Percentiles rank a stretch among this genome's conserved stretches.
These are phyloP conservation scores for Deilephila elpenor DNA, from an alignment of 2,888 invertebrate genomes.

Conservation along the genomic window DNA sequence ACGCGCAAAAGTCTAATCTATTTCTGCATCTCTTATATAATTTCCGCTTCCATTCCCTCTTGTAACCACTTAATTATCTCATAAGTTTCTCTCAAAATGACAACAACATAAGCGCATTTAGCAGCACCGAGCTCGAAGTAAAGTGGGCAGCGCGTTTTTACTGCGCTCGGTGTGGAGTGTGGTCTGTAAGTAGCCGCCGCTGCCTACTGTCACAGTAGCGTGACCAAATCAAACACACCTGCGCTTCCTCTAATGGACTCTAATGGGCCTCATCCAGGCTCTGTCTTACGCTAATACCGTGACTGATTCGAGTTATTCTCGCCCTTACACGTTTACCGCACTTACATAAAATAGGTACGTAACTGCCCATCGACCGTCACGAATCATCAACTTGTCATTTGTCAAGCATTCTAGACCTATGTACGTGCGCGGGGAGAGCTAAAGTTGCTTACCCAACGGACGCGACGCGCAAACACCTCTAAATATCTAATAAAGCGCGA, in stretches of 20 bases:
- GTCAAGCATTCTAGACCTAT: constrained; percentile 33
- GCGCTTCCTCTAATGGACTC: constrained; percentile 67
- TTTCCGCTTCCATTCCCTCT: constrained; percentile 14
- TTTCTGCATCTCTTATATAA: constrained; percentile 1
- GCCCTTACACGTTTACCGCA: constrained; percentile 54
- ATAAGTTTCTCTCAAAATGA: constrained; percentile 7
- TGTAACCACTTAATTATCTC: constrained; percentile 20
- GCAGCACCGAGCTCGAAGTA: neutral
- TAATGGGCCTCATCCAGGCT: constrained; percentile 58
- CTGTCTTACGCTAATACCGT: constrained; percentile 65
- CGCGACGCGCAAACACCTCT: constrained; percentile 22
- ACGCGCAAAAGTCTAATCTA: constrained; percentile 6
- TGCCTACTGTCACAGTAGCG: constrained; percentile 67
- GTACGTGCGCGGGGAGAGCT: constrained; percentile 21
- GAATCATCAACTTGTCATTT: constrained; percentile 40
- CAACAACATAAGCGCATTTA: neutral
- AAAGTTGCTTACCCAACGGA: constrained; percentile 23
- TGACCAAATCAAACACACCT: constrained; percentile 72
- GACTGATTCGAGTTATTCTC: constrained; percentile 56
- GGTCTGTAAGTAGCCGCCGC: constrained; percentile 21
- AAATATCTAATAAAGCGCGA: constrained; percentile 23
- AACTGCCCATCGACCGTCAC: constrained; percentile 27
- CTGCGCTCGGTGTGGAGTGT: neutral
- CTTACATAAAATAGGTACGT: constrained; percentile 43
- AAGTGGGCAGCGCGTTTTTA: neutral